Base-by-base conservation (phyloP, 2,797 vertebrate genomes). In the Chrosomus eos region DNA sequence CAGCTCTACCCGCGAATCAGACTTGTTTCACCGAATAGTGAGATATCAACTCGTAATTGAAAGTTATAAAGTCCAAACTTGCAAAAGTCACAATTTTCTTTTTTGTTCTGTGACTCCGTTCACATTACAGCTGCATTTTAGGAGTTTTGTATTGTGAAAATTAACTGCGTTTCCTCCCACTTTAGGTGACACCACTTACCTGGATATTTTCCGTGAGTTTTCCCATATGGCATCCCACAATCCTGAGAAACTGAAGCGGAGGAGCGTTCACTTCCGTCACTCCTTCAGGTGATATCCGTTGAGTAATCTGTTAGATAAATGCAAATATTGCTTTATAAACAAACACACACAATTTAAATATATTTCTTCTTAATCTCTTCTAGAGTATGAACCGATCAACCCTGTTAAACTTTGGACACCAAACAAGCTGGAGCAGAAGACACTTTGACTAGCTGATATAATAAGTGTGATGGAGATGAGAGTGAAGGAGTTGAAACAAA, bases 201-300 rank as follows among this genome's bases (percentile, higher is more conserved):
- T 97, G 7, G 96, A 97, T 93, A 97, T 97, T 94, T 97, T 97
- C 92, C 86, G 96, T 23, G 97, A 97, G 71, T 97, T 97, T 90
- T 97, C 96, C 51, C 96, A 97, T 93, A 97, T 97, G 96, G 97
- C 97, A 0, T 97, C 97, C 0, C 96, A 97, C 92, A 95, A 97
- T 88, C 97, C 95, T 0, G 97, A 98, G 91, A 98, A 98, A 88
- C 94, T 98, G 89, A 97, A 96, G 68, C 91, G 96, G 26, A 94
- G 96, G 89, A 96, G 95, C 70, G 91, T 96, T 31, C 94, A 97
- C 84, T 96, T 97, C 93, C 93, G 95, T 23, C 96, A 95, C 87
- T 95, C 94, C 85, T 95, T 95, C 94, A 93, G 94, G 91, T 95
- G 26, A 74, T 8, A 18, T 31, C 60, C 40, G 28, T 13, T 8